Conservation (phyloP, 1,140 invertebrate species). For the Drosophila burlai region DNA sequence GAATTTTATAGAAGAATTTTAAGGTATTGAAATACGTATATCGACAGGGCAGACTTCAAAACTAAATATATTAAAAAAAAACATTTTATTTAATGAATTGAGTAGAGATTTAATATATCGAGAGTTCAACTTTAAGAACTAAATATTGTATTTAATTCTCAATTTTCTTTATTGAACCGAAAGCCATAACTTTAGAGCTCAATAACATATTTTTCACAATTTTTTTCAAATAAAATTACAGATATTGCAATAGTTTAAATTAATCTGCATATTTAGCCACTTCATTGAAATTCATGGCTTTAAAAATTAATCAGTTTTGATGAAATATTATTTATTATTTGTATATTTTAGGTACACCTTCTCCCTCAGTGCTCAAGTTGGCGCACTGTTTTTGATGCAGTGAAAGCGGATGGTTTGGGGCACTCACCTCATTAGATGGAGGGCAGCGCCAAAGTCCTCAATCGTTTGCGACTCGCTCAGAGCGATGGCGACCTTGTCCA, state of each 20-base stretch:
- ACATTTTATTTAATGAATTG: neutral
- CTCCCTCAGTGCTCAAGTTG: constrained; percentile 1
- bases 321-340: neutral
- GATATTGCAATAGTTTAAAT: neutral
- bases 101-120: neutral
- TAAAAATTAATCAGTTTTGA: too few species aligned
- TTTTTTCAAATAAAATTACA: neutral
- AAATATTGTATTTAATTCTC: too few species aligned
- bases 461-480: constrained; percentile 98
- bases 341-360: neutral
- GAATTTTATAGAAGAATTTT: neutral
- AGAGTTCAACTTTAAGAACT: too few species aligned
- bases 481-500: constrained; percentile 97
- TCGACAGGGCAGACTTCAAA: too few species aligned
- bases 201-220: neutral
- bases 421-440: constrained; percentile 84
- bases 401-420: neutral
- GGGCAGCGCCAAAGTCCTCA: constrained; percentile 87
- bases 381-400: neutral
- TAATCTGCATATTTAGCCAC: neutral
- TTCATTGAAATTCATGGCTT: neutral
- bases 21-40: neutral
- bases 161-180: too few species aligned
- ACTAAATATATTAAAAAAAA: too few species aligned
- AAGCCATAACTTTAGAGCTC: neutral